These are phyloP conservation scores for Poeciliopsis retropinna DNA, from an alignment of 2,113 vertebrate genomes.

Conservation along the genomic window DNA sequence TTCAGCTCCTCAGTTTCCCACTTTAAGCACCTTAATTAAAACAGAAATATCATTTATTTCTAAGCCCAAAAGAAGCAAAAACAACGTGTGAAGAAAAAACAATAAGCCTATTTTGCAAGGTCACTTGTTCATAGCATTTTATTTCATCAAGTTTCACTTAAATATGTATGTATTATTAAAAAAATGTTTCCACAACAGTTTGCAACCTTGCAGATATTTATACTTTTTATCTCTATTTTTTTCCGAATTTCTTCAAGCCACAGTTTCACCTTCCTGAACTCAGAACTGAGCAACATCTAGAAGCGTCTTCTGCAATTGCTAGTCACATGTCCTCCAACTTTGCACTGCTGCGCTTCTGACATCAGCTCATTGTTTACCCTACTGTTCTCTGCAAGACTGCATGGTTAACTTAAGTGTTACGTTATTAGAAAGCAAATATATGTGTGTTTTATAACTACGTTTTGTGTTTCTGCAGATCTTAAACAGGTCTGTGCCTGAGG, in stretches of 20 bases:
- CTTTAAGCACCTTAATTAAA: no score
- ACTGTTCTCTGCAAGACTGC: neutral
- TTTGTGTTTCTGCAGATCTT: neutral
- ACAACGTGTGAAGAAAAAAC: no score
- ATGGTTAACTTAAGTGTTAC: neutral
- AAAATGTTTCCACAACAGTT: no score
- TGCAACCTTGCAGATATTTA: no score
- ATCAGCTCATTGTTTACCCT: neutral
- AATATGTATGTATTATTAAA: neutral
- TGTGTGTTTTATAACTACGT: no score
- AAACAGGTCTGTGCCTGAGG: neutral
- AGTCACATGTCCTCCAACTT: neutral
- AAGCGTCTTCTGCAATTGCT: neutral
- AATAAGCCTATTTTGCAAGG: no score
- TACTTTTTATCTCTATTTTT: no score
- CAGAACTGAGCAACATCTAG: neutral
- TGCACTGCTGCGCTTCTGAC: neutral
- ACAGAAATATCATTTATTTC: neutral
- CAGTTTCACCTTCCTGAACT: no score
- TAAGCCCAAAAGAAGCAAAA: slow-evolving; percentile 3
- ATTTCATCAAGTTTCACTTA: neutral
- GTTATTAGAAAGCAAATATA: neutral
- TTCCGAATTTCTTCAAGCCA: no score
- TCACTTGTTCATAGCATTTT: neutral
- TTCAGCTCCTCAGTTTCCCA: no score